Evolutionary conservation across 1,140 invertebrate species (phyloP), one percentile per base, ranked within the genome.

Genomic region (Drosophila novamexicana): DNA sequence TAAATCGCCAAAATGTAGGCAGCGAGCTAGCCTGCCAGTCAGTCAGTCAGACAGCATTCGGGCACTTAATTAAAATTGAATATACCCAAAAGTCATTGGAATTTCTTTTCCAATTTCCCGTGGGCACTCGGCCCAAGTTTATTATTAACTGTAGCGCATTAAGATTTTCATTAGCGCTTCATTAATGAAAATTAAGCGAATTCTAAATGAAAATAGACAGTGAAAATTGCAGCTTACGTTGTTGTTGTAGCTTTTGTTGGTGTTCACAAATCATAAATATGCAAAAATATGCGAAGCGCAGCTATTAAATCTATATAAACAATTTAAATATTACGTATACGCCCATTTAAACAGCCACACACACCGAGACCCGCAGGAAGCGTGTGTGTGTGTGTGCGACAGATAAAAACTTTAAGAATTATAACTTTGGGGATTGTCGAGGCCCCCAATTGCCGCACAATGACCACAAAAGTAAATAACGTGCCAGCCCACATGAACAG

Each of bases 381-480:
- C 22, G 22, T 54, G 54, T 39, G 40, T n/a, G 49, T 76, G 53
- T 75, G 75, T 53, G 53, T 47, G 59, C 16, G 61, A 40, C 42
- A 88, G 83, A 88, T 88, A 88, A 89, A 86, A 88, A 88, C 83
- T 88, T 88, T 80, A 88, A 88, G 83, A 88, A 88, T 88, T 88
- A 88, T 88, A 88, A 88, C 83, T 89, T 88, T 89, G 77, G 83
- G 83, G 83, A 85, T 73, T 88, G 82, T 70, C 69, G 82, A 62
- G 58, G 72, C 47, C 76, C 59, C 66, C 16, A 57, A 75, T 67
- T 40, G 63, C 59, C 56, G 69, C 66, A 88, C 83, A 82, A 88
- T 88, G 83, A 88, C 83, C 83, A 79, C 83, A 88, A 88, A 88
- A 88, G 83, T 88, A 88, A 88, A 88, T 88, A 88, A 80, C 79